phyloP scores from a whole-genome alignment of 2,113 vertebrate genomes.

The Parus major region DNA sequence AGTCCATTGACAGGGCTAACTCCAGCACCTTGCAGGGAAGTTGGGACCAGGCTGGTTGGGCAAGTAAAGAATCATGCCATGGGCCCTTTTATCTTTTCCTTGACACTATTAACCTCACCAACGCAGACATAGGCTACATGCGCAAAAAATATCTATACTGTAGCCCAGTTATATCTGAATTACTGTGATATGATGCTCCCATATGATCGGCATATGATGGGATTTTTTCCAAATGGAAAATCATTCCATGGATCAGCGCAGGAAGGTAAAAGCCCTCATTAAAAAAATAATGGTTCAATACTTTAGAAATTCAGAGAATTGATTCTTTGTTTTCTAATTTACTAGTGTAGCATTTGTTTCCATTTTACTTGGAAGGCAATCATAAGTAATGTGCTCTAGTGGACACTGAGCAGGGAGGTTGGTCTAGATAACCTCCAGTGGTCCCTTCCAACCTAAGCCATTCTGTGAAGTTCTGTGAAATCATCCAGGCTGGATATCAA shows the following conservation, averaged over 20 bases:
- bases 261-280: fast-evolving
- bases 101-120: neutral
- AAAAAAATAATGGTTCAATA: neutral
- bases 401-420: neutral
- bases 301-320: neutral
- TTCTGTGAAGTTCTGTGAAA: neutral
- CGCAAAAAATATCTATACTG: neutral
- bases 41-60: fast-evolving
- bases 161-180: neutral
- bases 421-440: neutral
- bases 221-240: neutral
- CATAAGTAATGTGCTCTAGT: neutral
- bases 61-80: neutral
- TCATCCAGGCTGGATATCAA: neutral
- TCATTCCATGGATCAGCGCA: neutral
- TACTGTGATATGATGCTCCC: neutral
- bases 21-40: neutral
- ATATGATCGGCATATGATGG: neutral
- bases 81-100: neutral
- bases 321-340: neutral
- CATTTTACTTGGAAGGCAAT: neutral
- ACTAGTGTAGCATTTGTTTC: neutral
- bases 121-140: neutral
- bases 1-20: neutral
- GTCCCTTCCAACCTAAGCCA: neutral